phyloP scores from a whole-genome alignment of 2,797 vertebrate genomes.

The Percopsis omiscomaycus region DNA sequence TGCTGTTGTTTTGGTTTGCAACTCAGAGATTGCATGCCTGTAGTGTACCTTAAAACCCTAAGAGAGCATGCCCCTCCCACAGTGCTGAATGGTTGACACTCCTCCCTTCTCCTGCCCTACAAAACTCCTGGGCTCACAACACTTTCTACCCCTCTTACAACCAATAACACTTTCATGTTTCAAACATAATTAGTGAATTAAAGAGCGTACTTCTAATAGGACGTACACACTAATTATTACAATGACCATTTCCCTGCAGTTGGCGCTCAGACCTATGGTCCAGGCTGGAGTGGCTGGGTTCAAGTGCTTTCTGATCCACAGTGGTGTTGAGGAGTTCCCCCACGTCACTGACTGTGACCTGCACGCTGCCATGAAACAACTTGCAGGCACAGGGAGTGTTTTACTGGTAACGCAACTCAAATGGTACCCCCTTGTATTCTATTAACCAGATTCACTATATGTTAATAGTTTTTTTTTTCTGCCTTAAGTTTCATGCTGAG shows the following conservation, averaged over 20 bases:
- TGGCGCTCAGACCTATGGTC: conserved; percentile 79
- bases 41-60: too few species aligned
- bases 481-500: conserved; percentile 82
- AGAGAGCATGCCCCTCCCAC: too few species aligned
- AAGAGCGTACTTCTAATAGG: too few species aligned
- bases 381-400: conserved; percentile 80
- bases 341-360: conserved; percentile 77
- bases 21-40: too few species aligned
- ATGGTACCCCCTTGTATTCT: background rate
- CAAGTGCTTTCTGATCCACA: conserved; percentile 85
- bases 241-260: conserved; percentile 48
- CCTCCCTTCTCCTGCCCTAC: too few species aligned
- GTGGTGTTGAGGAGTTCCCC: conserved; percentile 84
- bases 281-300: conserved; percentile 82
- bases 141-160: too few species aligned
- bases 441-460: background rate
- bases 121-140: too few species aligned
- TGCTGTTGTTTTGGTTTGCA: background rate
- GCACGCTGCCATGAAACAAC: conserved; percentile 77
- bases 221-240: too few species aligned
- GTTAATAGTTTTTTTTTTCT: background rate
- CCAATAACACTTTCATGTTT: too few species aligned
- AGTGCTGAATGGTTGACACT: too few species aligned
- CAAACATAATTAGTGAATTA: too few species aligned
- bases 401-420: conserved; percentile 74